Evolutionary conservation across 2,888 invertebrate genomes (phyloP).

Genomic region (Junonia oenone): DNA sequence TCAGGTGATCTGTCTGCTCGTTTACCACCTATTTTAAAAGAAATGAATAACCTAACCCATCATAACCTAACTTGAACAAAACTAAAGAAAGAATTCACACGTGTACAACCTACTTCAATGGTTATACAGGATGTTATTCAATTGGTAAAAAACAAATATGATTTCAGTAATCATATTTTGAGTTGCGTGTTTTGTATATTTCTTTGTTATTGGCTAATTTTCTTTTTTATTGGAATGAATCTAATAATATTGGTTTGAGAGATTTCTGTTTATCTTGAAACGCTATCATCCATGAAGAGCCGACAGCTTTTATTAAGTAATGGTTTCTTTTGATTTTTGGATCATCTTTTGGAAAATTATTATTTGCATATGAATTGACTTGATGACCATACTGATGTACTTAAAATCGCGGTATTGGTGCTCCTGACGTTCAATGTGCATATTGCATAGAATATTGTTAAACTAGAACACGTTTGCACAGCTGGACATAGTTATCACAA

Average conservation of each 20-base stretch:
- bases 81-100: too few species aligned
- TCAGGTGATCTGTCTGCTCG: too few species aligned
- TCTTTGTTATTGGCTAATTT: background rate
- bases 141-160: background rate
- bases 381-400: slow-evolving; percentile 31
- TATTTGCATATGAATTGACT: slow-evolving; percentile 1
- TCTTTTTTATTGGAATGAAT: background rate
- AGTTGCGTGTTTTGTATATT: background rate
- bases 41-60: too few species aligned
- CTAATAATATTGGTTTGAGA: background rate
- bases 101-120: too few species aligned
- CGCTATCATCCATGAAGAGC: too few species aligned
- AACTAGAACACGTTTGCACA: slow-evolving; percentile 60
- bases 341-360: background rate
- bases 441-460: slow-evolving; percentile 43
- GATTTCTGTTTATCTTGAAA: background rate
- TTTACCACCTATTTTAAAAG: too few species aligned
- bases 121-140: background rate
- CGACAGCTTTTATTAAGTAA: too few species aligned
- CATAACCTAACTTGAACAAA: too few species aligned
- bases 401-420: slow-evolving; percentile 41
- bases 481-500: slow-evolving; percentile 51
- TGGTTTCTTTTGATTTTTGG: too few species aligned
- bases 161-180: background rate
- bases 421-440: slow-evolving; percentile 46